These are phyloP conservation scores for Cotesia vestalis DNA, from an alignment of 1,140 invertebrate genomes.

Conservation along the genomic window DNA sequence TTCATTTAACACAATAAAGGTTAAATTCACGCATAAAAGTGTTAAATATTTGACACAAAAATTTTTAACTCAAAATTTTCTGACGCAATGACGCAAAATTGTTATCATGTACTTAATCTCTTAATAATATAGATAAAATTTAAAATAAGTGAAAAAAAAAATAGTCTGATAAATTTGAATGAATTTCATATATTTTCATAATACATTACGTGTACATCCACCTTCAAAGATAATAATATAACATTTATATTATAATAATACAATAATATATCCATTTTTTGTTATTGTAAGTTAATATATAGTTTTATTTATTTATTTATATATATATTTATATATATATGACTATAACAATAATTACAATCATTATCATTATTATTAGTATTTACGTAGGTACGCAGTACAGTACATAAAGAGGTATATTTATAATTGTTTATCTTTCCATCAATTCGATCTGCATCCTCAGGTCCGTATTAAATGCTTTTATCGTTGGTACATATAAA, in stretches of 20 bases:
- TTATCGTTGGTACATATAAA: conserved; percentile 10
- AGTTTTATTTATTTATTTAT: neutral
- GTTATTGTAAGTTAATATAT: too few relatives aligned
- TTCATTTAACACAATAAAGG: too few relatives aligned
- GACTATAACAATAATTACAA: conserved; percentile 23
- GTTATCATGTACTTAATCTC: too few relatives aligned
- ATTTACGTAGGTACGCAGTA: conserved; percentile 39
- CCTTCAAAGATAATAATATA: conserved; percentile 52
- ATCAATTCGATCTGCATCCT: neutral
- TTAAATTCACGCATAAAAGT: too few relatives aligned
- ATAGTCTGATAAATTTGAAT: conserved; percentile 13
- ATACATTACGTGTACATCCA: conserved; percentile 56
- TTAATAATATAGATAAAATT: too few relatives aligned
- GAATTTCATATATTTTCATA: conserved; percentile 49
- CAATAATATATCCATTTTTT: conserved; percentile 35
- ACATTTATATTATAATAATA: conserved; percentile 51
- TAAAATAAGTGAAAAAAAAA: too few relatives aligned
- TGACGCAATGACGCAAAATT: too few relatives aligned
- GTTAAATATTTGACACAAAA: too few relatives aligned
- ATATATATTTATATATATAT: conserved; percentile 25
- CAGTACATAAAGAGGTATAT: conserved; percentile 33
- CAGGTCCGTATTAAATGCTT: neutral
- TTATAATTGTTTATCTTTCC: conserved; percentile 26
- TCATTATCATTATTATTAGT: conserved; percentile 39
- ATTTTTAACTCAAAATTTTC: too few relatives aligned